These are phyloP conservation scores for Phaedon cochleariae DNA, from an alignment of 2,888 invertebrate genomes.

Conservation along the genomic window DNA sequence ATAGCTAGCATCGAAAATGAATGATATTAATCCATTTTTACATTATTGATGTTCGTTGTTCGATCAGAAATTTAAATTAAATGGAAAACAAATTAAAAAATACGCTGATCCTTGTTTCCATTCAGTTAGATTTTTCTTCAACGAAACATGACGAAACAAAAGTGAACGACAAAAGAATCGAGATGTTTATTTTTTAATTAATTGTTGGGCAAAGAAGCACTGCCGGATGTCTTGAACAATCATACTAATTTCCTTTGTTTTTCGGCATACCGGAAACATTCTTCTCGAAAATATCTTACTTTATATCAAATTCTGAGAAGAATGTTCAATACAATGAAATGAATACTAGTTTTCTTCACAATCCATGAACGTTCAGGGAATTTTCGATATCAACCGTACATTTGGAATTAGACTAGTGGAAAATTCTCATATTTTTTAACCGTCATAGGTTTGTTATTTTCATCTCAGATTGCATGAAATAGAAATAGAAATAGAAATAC, in stretches of 20 bases:
- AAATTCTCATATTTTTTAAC: too few species aligned
- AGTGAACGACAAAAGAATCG: neutral
- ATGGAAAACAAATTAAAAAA: neutral
- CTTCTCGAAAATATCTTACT: neutral
- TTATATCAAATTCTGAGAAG: too few species aligned
- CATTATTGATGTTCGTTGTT: neutral
- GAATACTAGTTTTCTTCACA: too few species aligned
- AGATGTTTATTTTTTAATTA: neutral
- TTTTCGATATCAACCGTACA: too few species aligned
- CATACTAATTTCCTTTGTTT: neutral
- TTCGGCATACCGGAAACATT: neutral
- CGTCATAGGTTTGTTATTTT: too few species aligned
- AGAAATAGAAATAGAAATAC: too few species aligned
- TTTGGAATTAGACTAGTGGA: too few species aligned
- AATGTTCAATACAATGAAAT: too few species aligned
- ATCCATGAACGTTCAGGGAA: neutral
- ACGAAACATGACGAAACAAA: too few species aligned
- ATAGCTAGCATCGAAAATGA: neutral
- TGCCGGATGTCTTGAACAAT: neutral
- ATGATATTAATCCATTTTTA: neutral
- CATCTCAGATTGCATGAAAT: too few species aligned
- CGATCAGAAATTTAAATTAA: neutral
- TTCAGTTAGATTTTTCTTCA: too few species aligned
- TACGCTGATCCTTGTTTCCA: too few species aligned
- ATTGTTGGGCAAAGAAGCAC: neutral